Evolutionary conservation across 2,797 vertebrate genomes (phyloP).

Genomic region (Uromys caudimaculatus): DNA sequence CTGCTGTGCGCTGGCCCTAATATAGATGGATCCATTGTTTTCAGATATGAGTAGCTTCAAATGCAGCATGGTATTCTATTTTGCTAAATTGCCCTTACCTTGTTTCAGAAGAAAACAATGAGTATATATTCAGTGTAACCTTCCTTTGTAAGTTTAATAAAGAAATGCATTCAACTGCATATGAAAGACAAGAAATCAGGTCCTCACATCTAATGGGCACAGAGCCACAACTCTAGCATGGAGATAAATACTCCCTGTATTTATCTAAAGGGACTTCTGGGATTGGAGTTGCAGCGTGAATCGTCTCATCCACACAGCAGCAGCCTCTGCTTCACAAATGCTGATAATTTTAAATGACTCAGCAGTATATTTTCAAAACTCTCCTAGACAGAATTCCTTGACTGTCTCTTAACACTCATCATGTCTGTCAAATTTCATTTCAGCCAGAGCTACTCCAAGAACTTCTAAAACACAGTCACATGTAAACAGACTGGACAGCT

Average conservation of each 20-base stretch:
- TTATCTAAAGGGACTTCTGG: slow-evolving; percentile 34
- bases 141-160: slow-evolving; percentile 50
- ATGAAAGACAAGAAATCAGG: slow-evolving; percentile 11
- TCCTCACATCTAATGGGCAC: background rate
- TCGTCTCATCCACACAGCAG: slow-evolving; percentile 27
- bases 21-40: background rate
- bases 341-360: slow-evolving; percentile 61
- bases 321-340: slow-evolving; percentile 44
- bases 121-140: slow-evolving; percentile 12
- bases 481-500: slow-evolving; percentile 26
- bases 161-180: slow-evolving; percentile 32
- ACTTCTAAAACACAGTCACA: slow-evolving; percentile 42
- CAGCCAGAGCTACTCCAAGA: slow-evolving; percentile 47
- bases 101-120: slow-evolving; percentile 41
- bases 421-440: slow-evolving; percentile 51
- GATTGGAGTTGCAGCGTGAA: background rate
- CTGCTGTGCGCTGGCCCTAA: background rate
- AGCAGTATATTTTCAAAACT: slow-evolving; percentile 49
- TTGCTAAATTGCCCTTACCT: slow-evolving; percentile 30
- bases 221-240: background rate
- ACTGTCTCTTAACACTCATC: background rate
- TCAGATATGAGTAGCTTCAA: slow-evolving; percentile 14
- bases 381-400: slow-evolving; percentile 48
- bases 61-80: slow-evolving; percentile 15
- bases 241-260: slow-evolving; percentile 4